Evolutionary conservation across 2,113 vertebrate species (phyloP), one percentile per base, ranked within the genome.

Genomic region (Chroicocephalus ridibundus): DNA sequence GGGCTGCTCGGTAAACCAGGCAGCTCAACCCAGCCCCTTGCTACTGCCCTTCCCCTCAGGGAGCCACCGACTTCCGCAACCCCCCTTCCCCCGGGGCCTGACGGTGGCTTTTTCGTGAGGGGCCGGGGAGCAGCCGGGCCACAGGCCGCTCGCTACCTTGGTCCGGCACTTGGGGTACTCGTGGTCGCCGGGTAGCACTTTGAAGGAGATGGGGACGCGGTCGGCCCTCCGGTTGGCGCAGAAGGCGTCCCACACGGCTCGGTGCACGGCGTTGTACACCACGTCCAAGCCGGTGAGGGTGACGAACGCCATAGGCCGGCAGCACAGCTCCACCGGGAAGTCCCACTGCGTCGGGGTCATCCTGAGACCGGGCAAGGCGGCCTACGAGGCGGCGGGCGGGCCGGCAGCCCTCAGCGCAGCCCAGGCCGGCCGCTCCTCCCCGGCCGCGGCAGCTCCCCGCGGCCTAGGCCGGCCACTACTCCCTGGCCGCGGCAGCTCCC

Each of bases 181-280:
- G 12, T 99, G 99, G 95, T 99, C 99, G 72, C 99, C 99, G 31
- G 99, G 98, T 15, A 99, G 99, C 52, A 99, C 99, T 97, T 99
- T 99, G 95, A 99, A 99, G 42, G 99, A 99, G 97, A 99, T 99
- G 13, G 99, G 99, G 51, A 99, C 99, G 82, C 99, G 98, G 97
- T 99, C 99, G 44, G 99, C 99, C 4, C 99, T 98, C 18, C 99
- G 98, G 97, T 99, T 99, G 82, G 98, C 99, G 93, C 99, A 99
- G 97, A 99, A 99, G 42, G 99, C 99, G 21, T 99, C 99, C 99
- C 99, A 99, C 62, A 99, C 99, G 60, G 99, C 99, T 32, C 99
- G 98, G 90, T 99, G 99, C 68, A 99, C 98, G 9, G 99, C 99
- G 82, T 99, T 99, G 90, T 99, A 99, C 19, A 99, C 98, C 82